Conservation (phyloP, 2,797 vertebrate genomes). For the Benthosema pterotum region DNA sequence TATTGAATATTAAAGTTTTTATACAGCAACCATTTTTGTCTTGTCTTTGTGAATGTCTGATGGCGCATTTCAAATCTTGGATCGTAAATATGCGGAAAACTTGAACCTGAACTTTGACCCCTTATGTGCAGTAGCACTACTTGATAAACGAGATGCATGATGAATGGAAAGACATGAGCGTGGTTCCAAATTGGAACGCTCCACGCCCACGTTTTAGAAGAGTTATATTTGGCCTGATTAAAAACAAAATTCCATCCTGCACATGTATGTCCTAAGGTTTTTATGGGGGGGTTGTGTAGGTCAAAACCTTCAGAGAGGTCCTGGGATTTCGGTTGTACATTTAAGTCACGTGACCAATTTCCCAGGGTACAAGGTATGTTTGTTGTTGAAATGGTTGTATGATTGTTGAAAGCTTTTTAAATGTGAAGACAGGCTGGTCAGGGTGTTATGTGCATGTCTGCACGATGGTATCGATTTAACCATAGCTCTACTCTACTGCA, state of each 20-base stretch:
- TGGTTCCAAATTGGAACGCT: slow-evolving; percentile 5
- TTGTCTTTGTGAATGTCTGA: background rate
- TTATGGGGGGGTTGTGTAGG: slow-evolving; percentile 26
- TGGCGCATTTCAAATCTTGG: background rate
- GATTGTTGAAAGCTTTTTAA: no score
- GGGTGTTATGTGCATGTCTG: no score
- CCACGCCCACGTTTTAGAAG: slow-evolving; percentile 13
- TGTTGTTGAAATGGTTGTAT: background rate
- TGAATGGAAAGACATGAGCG: slow-evolving; percentile 15
- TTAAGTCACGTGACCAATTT: slow-evolving; percentile 47
- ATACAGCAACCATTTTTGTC: slow-evolving; percentile 48
- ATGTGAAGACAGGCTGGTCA: no score
- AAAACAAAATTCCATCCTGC: slow-evolving; percentile 34
- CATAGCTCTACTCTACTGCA: no score
- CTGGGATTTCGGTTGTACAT: slow-evolving; percentile 47
- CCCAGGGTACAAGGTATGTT: slow-evolving; percentile 37
- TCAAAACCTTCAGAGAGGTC: slow-evolving; percentile 43
- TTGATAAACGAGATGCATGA: slow-evolving; percentile 3
- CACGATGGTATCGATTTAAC: no score
- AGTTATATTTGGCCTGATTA: slow-evolving; percentile 57
- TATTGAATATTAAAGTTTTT: slow-evolving; percentile 79
- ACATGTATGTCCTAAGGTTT: slow-evolving; percentile 12
- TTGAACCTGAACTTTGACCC: slow-evolving; percentile 5
- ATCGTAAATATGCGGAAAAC: slow-evolving; percentile 20
- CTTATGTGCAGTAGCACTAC: slow-evolving; percentile 15